phyloP scores from a whole-genome alignment of 1,140 invertebrate genomes.

The Anastrepha ludens region DNA sequence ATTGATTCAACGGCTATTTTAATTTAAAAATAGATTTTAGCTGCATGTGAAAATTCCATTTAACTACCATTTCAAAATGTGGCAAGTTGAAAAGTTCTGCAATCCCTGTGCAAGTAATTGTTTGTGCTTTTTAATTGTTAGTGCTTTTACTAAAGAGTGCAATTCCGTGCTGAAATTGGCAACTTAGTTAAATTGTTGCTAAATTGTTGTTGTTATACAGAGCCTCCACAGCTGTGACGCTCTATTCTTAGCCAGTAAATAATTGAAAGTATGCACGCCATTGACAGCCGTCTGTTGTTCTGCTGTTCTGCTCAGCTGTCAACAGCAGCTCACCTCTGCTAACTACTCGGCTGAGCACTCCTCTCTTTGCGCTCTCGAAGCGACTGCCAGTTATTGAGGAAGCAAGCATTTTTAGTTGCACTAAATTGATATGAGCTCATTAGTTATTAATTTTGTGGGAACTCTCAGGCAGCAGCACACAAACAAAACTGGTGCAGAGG shows the following conservation, averaged over 20 bases:
- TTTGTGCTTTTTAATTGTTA: not conserved
- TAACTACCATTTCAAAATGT: not conserved
- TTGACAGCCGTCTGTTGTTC: not conserved
- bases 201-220: not conserved
- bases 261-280: slow-evolving; percentile 19
- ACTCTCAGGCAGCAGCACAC: not conserved
- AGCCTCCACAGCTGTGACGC: not conserved
- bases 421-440: slow-evolving; percentile 35
- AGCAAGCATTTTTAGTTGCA: slow-evolving; percentile 26
- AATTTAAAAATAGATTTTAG: too few relatives aligned
- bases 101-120: not conserved
- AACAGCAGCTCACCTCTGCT: not conserved
- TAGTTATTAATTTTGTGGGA: slow-evolving; percentile 41
- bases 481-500: too few relatives aligned
- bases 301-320: not conserved
- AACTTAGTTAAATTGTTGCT: not conserved
- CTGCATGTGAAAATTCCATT: too few relatives aligned
- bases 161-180: slow-evolving; percentile 4
- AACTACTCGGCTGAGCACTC: not conserved
- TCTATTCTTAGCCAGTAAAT: not conserved
- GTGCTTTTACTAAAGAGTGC: not conserved
- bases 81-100: not conserved
- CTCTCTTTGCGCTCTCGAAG: not conserved
- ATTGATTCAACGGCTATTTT: too few relatives aligned
- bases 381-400: not conserved